These are phyloP conservation scores for Philereme transversata DNA, from an alignment of 2,888 invertebrate species.

Conservation along the genomic window DNA sequence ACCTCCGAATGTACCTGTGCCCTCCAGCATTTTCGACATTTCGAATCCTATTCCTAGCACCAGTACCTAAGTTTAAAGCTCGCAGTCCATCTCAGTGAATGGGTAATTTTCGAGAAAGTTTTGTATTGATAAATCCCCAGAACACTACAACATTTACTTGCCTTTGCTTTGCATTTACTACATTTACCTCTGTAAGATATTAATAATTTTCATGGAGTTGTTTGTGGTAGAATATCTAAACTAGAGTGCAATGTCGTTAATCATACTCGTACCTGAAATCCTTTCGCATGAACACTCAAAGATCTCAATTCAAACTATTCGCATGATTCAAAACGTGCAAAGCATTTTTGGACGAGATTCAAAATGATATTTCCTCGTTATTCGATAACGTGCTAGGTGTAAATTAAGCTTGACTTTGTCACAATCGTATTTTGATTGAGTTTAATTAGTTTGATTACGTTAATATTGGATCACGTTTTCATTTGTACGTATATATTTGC, in stretches of 20 bases:
- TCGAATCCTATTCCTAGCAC: too few relatives aligned
- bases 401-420: slow-evolving; percentile 23
- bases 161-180: too few relatives aligned
- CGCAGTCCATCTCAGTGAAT: too few relatives aligned
- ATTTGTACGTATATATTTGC: background rate
- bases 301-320: slow-evolving; percentile 21
- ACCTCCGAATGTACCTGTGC: too few relatives aligned
- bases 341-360: slow-evolving; percentile 33
- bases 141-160: background rate
- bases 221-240: slow-evolving; percentile 1
- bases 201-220: background rate
- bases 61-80: too few relatives aligned
- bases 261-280: slow-evolving; percentile 13
- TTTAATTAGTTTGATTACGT: slow-evolving; percentile 19
- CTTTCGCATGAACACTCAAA: slow-evolving; percentile 9
- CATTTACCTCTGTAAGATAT: background rate
- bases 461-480: slow-evolving; percentile 11
- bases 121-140: too few relatives aligned
- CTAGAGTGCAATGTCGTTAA: slow-evolving; percentile 9
- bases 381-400: slow-evolving; percentile 7
- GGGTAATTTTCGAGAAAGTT: too few relatives aligned
- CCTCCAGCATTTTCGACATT: too few relatives aligned
- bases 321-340: slow-evolving; percentile 23
- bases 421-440: slow-evolving; percentile 22
- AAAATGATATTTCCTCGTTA: slow-evolving; percentile 29